Evolutionary conservation across 2,113 vertebrate species (phyloP).

Genomic region (Scomber colias): DNA sequence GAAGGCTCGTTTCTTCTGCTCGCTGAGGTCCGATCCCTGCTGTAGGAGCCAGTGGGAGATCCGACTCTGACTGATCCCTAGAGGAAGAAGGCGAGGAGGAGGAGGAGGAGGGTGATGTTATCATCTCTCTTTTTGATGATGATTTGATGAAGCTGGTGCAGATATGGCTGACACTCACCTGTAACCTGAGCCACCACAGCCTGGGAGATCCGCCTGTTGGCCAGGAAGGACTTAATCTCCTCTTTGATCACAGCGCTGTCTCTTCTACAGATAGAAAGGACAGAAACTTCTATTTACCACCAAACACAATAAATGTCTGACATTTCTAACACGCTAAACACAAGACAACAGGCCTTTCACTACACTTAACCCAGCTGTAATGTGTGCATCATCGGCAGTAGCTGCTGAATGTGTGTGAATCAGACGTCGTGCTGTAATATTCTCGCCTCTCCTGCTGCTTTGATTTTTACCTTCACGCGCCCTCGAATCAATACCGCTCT

Average conservation of each 20-base stretch:
- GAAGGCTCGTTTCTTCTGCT: conserved; percentile 99
- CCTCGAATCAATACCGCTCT: conserved; percentile 70
- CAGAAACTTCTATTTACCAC: background rate
- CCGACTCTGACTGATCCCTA: conserved; percentile 98
- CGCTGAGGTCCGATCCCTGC: conserved; percentile 97
- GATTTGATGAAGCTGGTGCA: background rate
- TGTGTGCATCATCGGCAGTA: conserved; percentile 25
- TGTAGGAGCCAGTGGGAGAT: conserved; percentile 99
- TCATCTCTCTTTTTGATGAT: background rate
- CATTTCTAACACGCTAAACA: background rate
- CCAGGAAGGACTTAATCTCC: conserved; percentile 98
- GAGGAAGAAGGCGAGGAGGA: background rate
- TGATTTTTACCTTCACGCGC: conserved; percentile 67
- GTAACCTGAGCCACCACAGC: conserved; percentile 99
- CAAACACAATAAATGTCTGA: background rate
- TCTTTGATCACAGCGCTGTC: conserved; percentile 98
- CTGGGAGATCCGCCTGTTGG: conserved; percentile 97
- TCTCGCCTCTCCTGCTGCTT: conserved; percentile 39
- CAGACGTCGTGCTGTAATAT: conserved; percentile 29
- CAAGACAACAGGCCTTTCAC: background rate
- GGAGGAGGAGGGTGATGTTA: background rate
- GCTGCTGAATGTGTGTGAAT: conserved; percentile 34
- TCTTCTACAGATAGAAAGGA: conserved; percentile 85
- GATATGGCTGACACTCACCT: conserved; percentile 82
- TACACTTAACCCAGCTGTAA: conserved; percentile 4